Evolutionary conservation across 2,113 vertebrate species (phyloP), one percentile per base, ranked within the genome.

Genomic region (Lampris megalopsis): DNA sequence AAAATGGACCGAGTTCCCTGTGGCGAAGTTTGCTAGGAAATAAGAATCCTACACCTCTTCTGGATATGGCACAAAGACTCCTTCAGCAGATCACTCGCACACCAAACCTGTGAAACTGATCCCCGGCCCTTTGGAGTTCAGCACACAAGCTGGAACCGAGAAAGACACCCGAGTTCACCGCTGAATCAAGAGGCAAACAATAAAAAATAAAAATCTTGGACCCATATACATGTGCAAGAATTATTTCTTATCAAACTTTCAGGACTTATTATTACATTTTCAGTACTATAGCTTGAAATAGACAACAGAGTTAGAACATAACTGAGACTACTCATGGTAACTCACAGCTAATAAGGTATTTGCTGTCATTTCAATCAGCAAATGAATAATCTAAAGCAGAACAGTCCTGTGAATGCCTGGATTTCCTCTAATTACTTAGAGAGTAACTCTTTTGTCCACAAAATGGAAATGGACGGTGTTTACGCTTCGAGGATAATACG

Each of bases 1-100:
- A 92, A 92, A 93, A 88, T 88, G 70, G 6, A 72, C 70, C 60
- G 74, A 86, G 82, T 85, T 81, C 87, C 91, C 93, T 1, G 59
- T 87, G 86, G 89, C 89, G 68, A 75, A 78, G 63, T 69, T 61
- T 56, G 73, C 87, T 73, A 68, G 87, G 91, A 89, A 88, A 91
- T 80, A 65, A 81, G 85, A 90, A 81, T 73, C 85, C 76, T 50
- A 56, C 75, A 85, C 81, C 71, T 86, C 74, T 76, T 82, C 83
- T 86, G 90, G 85, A 87, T 66, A 82, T 65, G 49, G 72, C 72
- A 91, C 79, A 91, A 90, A 87, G 89, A 75, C 49, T 80, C 66
- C 85, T 81, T 75, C 80, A 82, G 86, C 86, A 84, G 75, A 88
- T 89, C 86, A 66, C 69, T 67, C 66, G 54, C 60, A 89, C 79